These are phyloP conservation scores for Sarcophaga subvicina DNA, from an alignment of 2,888 invertebrate genomes.

Conservation along the genomic window DNA sequence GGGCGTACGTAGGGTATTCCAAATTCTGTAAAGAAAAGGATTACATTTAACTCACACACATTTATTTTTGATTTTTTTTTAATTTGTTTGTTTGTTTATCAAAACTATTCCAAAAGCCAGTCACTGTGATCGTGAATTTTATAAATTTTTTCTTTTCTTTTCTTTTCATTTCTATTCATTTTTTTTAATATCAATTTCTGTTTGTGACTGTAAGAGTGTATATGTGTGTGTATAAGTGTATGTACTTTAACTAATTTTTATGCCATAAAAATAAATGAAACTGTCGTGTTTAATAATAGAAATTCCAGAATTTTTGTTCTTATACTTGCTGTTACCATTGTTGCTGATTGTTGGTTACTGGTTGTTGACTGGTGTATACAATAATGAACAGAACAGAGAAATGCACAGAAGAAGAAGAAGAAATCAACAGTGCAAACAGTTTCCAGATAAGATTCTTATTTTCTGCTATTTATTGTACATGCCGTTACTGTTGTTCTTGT, in stretches of 20 bases:
- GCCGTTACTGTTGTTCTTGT: constrained; percentile 18
- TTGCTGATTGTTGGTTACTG: background rate
- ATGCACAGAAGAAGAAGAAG: background rate
- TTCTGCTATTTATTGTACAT: constrained; percentile 33
- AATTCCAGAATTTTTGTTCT: constrained; percentile 42
- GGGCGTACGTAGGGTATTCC: constrained; percentile 3
- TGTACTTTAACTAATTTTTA: constrained; percentile 18
- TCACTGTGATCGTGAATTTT: constrained; percentile 32
- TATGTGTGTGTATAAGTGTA: background rate
- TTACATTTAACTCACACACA: constrained; percentile 13
- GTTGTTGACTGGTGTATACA: background rate
- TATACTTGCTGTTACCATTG: too few relatives aligned
- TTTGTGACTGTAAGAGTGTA: background rate
- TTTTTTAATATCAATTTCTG: background rate
- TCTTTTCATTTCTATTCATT: background rate
- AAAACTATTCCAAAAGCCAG: background rate
- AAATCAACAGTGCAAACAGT: constrained; percentile 43
- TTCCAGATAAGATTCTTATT: constrained; percentile 60
- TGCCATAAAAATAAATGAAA: constrained; percentile 24
- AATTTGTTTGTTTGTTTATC: constrained; percentile 14
- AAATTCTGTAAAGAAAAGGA: constrained; percentile 40
- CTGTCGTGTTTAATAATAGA: constrained; percentile 37
- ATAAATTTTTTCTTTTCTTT: constrained; percentile 37
- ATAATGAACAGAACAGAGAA: background rate
- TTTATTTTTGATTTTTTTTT: constrained; percentile 20